These are phyloP conservation scores for Orcinus orca DNA, from an alignment of 2,113 vertebrate species.

Conservation along the genomic window DNA sequence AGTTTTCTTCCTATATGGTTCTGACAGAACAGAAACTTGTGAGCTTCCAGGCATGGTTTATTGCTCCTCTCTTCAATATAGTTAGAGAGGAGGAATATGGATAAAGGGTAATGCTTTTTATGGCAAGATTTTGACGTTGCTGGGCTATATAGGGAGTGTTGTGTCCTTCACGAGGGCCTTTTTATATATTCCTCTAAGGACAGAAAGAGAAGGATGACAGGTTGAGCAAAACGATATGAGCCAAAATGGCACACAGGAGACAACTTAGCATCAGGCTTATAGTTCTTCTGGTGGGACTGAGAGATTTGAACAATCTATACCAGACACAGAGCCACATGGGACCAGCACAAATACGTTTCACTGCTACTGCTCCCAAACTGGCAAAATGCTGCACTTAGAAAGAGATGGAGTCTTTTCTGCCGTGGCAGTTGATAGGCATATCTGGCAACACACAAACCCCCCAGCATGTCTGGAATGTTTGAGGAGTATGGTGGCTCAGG, in stretches of 20 bases:
- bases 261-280: constrained; percentile 15
- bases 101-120: neutral
- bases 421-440: neutral
- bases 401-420: neutral
- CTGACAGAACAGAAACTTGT: neutral
- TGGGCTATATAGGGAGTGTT: constrained; percentile 23
- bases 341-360: neutral
- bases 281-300: constrained; percentile 45
- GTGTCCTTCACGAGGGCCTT: neutral
- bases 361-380: neutral
- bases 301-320: constrained; percentile 26
- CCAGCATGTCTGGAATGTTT: neutral
- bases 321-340: neutral
- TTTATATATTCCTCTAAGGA: neutral
- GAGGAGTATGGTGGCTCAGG: too few relatives aligned
- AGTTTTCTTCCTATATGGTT: neutral
- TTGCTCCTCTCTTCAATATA: neutral
- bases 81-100: neutral
- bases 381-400: neutral
- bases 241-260: constrained; percentile 39
- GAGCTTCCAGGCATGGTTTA: neutral
- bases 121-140: constrained; percentile 27
- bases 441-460: neutral
- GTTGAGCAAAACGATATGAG: constrained; percentile 67
- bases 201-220: constrained; percentile 66